Base-by-base conservation (phyloP, 2,888 invertebrate genomes). In the Acrobasis repandana region DNA sequence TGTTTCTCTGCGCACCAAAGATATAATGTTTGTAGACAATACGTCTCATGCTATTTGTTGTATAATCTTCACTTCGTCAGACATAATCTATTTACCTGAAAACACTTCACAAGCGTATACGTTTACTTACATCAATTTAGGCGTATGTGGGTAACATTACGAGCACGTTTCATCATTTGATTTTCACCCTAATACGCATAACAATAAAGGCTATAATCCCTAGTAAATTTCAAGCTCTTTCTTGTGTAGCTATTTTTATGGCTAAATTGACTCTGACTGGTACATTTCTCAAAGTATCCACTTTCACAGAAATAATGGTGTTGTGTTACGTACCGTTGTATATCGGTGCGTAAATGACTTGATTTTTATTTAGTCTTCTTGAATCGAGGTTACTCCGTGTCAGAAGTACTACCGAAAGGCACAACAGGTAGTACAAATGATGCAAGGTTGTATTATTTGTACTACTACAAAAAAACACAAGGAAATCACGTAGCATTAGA, bases 71-170 rank as follows among this genome's bases (percentile, higher is more conserved):
- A 9, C 34, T 36, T 16, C 36, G n/a, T 10, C 43, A 34, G 18
- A 52, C 10, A 36, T 36, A 34, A 52, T 52, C 9, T 36, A 36
- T 34, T 52, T 52, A 34, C 52, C 6, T n/a, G n/a, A 36, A 47
- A 61, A 56, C 60, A 56, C 49, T 46, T 34, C 50, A 46, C 59
- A 50, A 2, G 48, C 34, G 20, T 60, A 49, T 49, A 58, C 56
- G 43, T 61, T 58, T 52, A 63, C 65, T 57, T 57, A 61, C 63
- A 61, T 58, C 61, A 65, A 65, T 63, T 65, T 60, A 57, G 54
- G 54, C 58, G 36, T 60, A 54, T 20, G 58, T 48, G 33, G 51
- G 46, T 52, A 36, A 54, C n/a, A 58, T 65, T 60, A 60, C 63
- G 34, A 5, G 2, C 9, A 16, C 18, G 33, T 16, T 14, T 11